A percentile compares a stretch with the other conserved stretches of the same genome.
Evolutionary conservation across 2,113 vertebrate genomes (phyloP).

Genomic region (Rhadina sibilatrix): DNA sequence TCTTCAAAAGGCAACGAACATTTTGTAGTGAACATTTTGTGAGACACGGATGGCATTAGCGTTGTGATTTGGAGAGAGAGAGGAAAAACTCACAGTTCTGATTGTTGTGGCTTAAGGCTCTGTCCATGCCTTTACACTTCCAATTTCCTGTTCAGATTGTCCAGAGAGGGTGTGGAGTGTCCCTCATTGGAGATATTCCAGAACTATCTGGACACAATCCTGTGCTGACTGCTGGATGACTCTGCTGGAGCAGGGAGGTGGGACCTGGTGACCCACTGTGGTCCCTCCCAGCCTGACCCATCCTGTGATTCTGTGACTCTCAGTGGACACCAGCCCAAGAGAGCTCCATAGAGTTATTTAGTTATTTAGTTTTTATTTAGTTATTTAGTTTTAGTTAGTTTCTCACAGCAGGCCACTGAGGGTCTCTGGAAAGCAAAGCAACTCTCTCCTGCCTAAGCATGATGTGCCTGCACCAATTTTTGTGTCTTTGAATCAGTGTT

Average conservation of each 20-base stretch:
- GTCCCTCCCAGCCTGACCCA: background rate
- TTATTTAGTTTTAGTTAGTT: background rate
- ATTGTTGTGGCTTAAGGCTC: background rate
- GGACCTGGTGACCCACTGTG: background rate
- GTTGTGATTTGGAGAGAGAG: background rate
- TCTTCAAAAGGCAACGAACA: background rate
- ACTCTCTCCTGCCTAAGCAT: background rate
- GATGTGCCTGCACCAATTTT: background rate
- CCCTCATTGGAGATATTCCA: background rate
- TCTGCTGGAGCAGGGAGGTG: background rate
- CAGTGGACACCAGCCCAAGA: background rate
- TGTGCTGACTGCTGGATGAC: rapidly evolving
- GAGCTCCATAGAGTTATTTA: background rate
- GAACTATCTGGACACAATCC: background rate
- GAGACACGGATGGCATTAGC: background rate
- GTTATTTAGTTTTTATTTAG: background rate
- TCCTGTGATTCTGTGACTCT: background rate
- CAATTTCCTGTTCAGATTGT: background rate
- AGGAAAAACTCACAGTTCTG: background rate
- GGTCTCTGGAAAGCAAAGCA: background rate
- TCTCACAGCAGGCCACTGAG: background rate
- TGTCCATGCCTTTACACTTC: background rate
- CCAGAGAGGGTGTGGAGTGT: background rate
- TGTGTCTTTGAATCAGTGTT: background rate
- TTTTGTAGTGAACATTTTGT: background rate